phyloP scores from a whole-genome alignment of 2,888 invertebrate species.

The Aphodius granarius region DNA sequence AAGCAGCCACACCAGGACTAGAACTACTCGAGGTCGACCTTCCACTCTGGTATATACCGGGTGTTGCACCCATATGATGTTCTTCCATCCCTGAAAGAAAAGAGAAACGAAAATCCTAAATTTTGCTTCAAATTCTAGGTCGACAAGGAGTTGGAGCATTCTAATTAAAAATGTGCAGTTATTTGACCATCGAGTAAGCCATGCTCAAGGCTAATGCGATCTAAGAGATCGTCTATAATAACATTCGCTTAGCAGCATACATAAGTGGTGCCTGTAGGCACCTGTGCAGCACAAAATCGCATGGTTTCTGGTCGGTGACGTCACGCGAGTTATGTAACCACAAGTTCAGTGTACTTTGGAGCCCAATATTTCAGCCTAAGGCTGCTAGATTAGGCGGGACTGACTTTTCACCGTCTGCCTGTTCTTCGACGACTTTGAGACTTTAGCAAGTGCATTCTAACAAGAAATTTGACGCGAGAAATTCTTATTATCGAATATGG shows the following conservation, averaged over 20 bases:
- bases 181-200: background rate
- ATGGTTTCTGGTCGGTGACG: background rate
- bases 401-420: background rate
- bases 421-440: background rate
- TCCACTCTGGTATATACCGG: constrained; percentile 56
- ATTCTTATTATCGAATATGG: no score
- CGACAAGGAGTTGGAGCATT: background rate
- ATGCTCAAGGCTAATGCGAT: background rate
- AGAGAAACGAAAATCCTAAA: background rate
- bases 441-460: background rate
- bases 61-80: constrained; percentile 47
- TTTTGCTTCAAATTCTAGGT: background rate
- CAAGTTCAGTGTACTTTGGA: background rate
- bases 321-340: background rate
- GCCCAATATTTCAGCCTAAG: background rate
- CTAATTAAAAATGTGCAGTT: background rate
- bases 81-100: constrained; percentile 48
- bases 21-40: constrained; percentile 57
- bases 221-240: background rate
- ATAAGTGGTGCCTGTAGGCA: background rate
- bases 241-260: background rate
- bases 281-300: background rate
- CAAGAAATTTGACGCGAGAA: no score
- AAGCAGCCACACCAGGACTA: constrained; percentile 54
- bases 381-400: background rate